Evolutionary conservation across 53 echinoderm and acorn worm species (phyloP), one percentile per base, ranked within the genome.

Genomic region (Apostichopus leukothele): DNA sequence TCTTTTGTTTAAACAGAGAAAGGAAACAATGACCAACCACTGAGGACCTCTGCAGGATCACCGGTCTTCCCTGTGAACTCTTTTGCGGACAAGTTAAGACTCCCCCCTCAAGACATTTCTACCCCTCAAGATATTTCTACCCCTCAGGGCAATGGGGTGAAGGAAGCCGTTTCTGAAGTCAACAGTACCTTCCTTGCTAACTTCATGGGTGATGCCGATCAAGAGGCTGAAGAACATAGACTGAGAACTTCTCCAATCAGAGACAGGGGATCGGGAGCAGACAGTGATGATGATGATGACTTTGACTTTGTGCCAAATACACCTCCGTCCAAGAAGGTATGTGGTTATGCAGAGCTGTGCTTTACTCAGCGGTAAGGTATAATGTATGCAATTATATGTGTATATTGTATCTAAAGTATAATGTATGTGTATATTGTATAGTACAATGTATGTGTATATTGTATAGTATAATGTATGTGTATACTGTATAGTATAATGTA

Each of bases 241-340:
- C 13, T 83, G 86, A 52, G 74, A 26, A 73, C 77, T 3, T 76
- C 77, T 7, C 52, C 76, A 20, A 51, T 73, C 39, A 55, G 79
- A 18, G 76, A 73, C 4, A 93, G 51, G 0, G 86, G 80, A 18
- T 53, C 85, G 1, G 88, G 19, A 53, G 84, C 78, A 27, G 87
- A 83, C n/a, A 78, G 68, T 39, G 39, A 39, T 39, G 90, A 93
- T 52, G 51, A 51, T 51, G 91, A 91, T 61, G 91, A 89, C 60
- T 94, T 86, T 91, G 94, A 97, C 27, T 89, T 97, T 74, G 83
- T 96, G 77, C 97, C 97, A 1, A 91, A 89, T 26, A 97, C 97
- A 25, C 97, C 97, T 60, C 97, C 97, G 5, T 91, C 89, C 68
- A 97, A 97, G 86, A 97, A 97, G 92, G 97, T 97, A 91, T 19